These are phyloP conservation scores for Oncorhynchus nerka DNA, from an alignment of 2,113 vertebrate genomes.

Conservation along the genomic window DNA sequence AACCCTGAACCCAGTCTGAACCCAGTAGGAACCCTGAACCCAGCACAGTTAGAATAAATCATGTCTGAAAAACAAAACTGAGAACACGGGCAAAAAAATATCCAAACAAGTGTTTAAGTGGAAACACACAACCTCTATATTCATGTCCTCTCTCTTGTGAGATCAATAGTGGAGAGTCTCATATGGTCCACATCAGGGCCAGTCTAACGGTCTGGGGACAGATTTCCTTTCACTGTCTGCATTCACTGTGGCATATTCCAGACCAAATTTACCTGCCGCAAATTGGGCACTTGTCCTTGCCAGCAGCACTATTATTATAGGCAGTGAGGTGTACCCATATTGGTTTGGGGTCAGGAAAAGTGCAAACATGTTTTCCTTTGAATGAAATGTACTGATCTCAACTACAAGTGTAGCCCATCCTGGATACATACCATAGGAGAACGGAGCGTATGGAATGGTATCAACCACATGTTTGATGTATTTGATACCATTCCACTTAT, in stretches of 20 bases:
- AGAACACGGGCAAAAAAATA: constrained; percentile 9
- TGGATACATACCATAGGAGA: too few relatives aligned
- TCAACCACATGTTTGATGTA: too few relatives aligned
- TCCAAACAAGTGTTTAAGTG: constrained; percentile 21
- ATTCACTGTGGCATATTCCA: constrained; percentile 18
- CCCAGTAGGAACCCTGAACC: background rate
- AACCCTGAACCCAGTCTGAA: too few relatives aligned
- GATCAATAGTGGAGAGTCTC: constrained; percentile 13
- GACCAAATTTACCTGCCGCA: constrained; percentile 13
- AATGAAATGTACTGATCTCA: background rate
- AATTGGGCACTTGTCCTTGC: constrained; percentile 14
- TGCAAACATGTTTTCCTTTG: background rate
- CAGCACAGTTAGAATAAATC: constrained; percentile 35
- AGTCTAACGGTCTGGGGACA: constrained; percentile 23
- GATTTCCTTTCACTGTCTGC: constrained; percentile 38
- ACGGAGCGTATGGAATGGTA: too few relatives aligned
- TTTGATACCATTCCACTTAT: too few relatives aligned
- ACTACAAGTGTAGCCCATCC: background rate
- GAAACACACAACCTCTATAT: constrained; percentile 30
- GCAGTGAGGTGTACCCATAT: background rate
- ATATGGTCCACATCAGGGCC: constrained; percentile 24
- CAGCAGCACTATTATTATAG: constrained; percentile 4
- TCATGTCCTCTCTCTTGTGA: constrained; percentile 2
- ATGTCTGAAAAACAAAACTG: background rate
- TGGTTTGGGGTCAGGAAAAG: background rate